Evolutionary conservation across 2,113 vertebrate genomes (phyloP), one percentile per base, ranked within the genome.

Genomic region (Gambusia holbrooki): DNA sequence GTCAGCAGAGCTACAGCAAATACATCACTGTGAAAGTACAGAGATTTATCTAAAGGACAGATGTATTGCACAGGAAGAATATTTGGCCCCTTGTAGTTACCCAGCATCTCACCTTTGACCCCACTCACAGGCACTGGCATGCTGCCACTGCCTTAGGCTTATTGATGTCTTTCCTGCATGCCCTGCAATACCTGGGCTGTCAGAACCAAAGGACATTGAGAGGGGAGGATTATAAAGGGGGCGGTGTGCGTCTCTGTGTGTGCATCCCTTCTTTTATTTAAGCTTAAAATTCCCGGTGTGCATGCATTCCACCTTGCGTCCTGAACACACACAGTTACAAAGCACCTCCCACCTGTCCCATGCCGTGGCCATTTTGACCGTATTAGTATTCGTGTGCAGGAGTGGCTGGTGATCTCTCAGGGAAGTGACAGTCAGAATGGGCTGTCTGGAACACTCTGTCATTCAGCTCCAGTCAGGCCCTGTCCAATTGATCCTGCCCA

Each of bases 371-470:
- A 62, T 71, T 76, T 74, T 37, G 67, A 72, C 80, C 58, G 76
- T 71, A 89, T 92, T 92, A 88, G 91, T 89, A 93, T 93, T 88
- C 84, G 65, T 66, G 62, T 69, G 79, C 88, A 90, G 89, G 76
- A 81, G 77, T 74, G 73, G 69, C 76, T 33, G 80, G 87, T 88
- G 83, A 93, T 93, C 85, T 89, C 91, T 93, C 91, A 92, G 76
- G 69, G 87, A 76, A 82, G 89, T 92, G 92, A 92, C 93, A 93
- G 92, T 83, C 81, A 77, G 79, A 92, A 92, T 87, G 83, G 88
- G 89, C 80, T 66, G 84, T 80, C 87, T 84, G 75, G 75, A 82
- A 73, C 90, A 70, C 88, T 90, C 90, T 82, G 90, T 93, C 87
- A 92, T 86, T 92, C 86, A 78, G 76, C 66, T 66, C 66, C 62